A percentile compares a stretch with the other conserved stretches of the same genome.
Conservation (phyloP, 2,888 invertebrate genomes). For the Caenorhabditis zanzibari region DNA sequence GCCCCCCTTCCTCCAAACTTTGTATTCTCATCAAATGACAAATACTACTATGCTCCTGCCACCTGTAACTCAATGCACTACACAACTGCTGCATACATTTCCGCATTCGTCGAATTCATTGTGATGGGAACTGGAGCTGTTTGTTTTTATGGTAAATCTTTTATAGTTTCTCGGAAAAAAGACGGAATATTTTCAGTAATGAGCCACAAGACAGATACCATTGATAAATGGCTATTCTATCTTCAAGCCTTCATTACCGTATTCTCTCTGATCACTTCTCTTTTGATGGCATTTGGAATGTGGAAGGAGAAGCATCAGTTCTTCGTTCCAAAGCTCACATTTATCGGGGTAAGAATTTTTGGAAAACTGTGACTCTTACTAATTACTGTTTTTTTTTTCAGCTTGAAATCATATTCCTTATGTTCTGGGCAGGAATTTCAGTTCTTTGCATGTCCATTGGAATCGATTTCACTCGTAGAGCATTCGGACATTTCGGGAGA, state of each 20-base stretch:
- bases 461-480: conserved; percentile 76
- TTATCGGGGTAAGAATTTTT: conserved; percentile 70
- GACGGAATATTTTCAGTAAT: conserved; percentile 46
- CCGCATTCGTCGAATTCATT: conserved; percentile 65
- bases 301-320: conserved; percentile 73
- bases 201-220: conserved; percentile 62
- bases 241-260: conserved; percentile 53
- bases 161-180: background rate
- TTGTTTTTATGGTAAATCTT: conserved; percentile 67
- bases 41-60: conserved; percentile 80
- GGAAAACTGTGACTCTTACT: conserved; percentile 67
- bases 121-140: conserved; percentile 62
- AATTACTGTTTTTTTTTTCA: conserved; percentile 10
- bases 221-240: conserved; percentile 62
- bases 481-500: conserved; percentile 73
- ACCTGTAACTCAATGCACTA: conserved; percentile 81
- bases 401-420: conserved; percentile 76
- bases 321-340: conserved; percentile 78
- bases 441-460: conserved; percentile 81
- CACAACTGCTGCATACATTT: conserved; percentile 70
- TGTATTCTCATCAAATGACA: conserved; percentile 78
- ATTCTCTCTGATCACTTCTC: conserved; percentile 54
- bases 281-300: conserved; percentile 71
- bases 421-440: conserved; percentile 77
- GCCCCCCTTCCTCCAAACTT: conserved; percentile 70